Evolutionary conservation across 2,888 invertebrate genomes (phyloP).

Genomic region (Caenorhabditis virilis): DNA sequence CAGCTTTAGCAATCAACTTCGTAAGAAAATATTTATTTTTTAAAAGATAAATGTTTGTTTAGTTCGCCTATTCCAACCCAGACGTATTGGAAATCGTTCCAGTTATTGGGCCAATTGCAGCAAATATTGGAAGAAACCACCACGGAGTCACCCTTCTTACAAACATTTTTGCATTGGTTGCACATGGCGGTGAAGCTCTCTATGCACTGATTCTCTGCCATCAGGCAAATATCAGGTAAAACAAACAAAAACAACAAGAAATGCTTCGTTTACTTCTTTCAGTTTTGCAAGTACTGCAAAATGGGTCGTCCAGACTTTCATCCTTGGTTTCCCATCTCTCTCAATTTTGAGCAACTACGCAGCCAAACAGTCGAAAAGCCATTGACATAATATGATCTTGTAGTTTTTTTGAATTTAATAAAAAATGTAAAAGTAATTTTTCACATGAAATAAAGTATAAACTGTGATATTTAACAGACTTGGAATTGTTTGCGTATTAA

Average conservation of each 20-base stretch:
- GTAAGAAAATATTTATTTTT: constrained; percentile 34
- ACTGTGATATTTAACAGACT: too few species aligned
- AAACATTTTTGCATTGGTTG: constrained; percentile 54
- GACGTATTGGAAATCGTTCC: constrained; percentile 39
- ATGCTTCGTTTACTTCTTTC: constrained; percentile 9
- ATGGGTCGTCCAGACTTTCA: constrained; percentile 63
- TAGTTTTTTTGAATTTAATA: too few species aligned
- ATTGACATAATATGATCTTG: too few species aligned
- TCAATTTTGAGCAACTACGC: constrained; percentile 33
- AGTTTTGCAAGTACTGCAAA: constrained; percentile 56
- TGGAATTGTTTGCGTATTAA: too few species aligned
- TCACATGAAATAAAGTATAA: too few species aligned
- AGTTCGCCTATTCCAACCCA: constrained; percentile 48
- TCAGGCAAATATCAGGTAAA: constrained; percentile 48
- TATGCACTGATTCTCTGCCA: constrained; percentile 56
- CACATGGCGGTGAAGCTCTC: constrained; percentile 59
- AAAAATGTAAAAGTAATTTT: too few species aligned
- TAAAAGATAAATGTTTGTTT: constrained; percentile 12
- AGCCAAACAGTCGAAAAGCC: constrained; percentile 20
- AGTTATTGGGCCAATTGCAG: constrained; percentile 43
- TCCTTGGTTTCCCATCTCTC: constrained; percentile 64
- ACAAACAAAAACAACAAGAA: background rate
- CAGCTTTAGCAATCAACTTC: constrained; percentile 55
- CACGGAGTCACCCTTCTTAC: constrained; percentile 38
- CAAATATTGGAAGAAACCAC: constrained; percentile 19